Percentiles rank a stretch among this genome's conserved stretches.
phyloP scores from a whole-genome alignment of 2,113 vertebrate species.

The Amblyornis subalaris region DNA sequence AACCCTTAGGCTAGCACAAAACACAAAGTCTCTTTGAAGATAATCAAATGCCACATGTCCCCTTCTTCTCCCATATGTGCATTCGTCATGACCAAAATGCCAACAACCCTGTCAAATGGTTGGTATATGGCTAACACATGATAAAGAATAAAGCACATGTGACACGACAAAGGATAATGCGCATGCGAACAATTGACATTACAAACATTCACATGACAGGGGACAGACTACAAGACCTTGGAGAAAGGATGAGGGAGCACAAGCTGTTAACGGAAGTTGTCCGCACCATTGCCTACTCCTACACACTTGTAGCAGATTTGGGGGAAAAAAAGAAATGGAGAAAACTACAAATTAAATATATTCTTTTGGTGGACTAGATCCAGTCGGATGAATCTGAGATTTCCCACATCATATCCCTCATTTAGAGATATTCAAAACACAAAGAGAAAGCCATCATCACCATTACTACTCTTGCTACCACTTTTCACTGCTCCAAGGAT shows the following conservation, averaged over 20 bases:
- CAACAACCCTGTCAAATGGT: background rate
- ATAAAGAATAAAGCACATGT: background rate
- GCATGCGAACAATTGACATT: rapidly evolving
- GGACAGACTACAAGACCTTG: background rate
- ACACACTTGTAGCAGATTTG: background rate
- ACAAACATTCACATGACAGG: background rate
- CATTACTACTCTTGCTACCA: background rate
- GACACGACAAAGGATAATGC: background rate
- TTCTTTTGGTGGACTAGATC: background rate
- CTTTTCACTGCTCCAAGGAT: background rate
- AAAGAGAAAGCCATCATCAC: background rate
- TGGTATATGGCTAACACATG: background rate
- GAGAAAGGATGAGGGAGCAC: background rate
- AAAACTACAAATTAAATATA: background rate
- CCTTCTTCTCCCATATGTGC: background rate
- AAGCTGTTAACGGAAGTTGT: background rate
- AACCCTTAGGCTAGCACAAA: background rate
- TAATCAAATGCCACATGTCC: background rate
- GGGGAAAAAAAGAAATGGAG: background rate
- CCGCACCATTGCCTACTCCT: background rate
- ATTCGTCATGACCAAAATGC: background rate
- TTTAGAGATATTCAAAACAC: background rate
- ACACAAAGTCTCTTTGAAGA: background rate
- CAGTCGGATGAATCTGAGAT: background rate
- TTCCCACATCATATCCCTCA: background rate